These are phyloP conservation scores for Diorhabda elongata DNA, from an alignment of 1,140 invertebrate species.

Conservation along the genomic window DNA sequence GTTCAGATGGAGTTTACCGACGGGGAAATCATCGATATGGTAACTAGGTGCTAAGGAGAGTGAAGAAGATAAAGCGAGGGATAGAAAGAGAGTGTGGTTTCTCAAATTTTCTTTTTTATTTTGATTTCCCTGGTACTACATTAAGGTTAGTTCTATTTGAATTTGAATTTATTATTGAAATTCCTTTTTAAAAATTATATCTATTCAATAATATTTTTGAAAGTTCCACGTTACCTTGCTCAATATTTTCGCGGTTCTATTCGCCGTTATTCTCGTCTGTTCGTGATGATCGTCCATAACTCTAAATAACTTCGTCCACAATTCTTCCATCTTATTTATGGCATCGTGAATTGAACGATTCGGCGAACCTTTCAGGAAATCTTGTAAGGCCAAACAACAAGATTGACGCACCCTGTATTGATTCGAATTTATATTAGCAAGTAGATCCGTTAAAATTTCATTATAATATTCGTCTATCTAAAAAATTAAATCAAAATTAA, in stretches of 20 bases:
- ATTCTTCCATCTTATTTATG: constrained; percentile 57
- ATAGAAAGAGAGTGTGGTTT: too few relatives aligned
- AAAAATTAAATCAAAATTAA: constrained; percentile 28
- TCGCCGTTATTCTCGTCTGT: constrained; percentile 75
- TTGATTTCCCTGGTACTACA: too few relatives aligned
- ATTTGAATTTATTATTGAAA: too few relatives aligned
- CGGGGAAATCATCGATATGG: too few relatives aligned
- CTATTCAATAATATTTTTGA: too few relatives aligned
- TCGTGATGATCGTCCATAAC: constrained; percentile 95
- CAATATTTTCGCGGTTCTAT: constrained; percentile 68
- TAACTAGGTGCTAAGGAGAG: too few relatives aligned
- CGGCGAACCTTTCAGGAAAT: constrained; percentile 61
- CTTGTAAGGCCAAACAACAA: constrained; percentile 80
- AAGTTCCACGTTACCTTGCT: constrained; percentile 61
- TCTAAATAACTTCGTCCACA: constrained; percentile 80
- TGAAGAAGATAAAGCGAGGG: too few relatives aligned
- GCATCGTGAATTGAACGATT: constrained; percentile 48
- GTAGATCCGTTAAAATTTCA: constrained; percentile 78
- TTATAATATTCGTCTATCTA: constrained; percentile 83
- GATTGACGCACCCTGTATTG: constrained; percentile 89
- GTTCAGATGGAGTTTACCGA: too few relatives aligned
- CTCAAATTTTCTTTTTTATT: too few relatives aligned
- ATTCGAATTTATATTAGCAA: constrained; percentile 73
- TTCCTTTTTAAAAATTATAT: too few relatives aligned
- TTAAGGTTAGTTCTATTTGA: too few relatives aligned